These are phyloP conservation scores for Halocynthia aurantium DNA, from an alignment of 23 tunicate genomes.

Conservation along the genomic window DNA sequence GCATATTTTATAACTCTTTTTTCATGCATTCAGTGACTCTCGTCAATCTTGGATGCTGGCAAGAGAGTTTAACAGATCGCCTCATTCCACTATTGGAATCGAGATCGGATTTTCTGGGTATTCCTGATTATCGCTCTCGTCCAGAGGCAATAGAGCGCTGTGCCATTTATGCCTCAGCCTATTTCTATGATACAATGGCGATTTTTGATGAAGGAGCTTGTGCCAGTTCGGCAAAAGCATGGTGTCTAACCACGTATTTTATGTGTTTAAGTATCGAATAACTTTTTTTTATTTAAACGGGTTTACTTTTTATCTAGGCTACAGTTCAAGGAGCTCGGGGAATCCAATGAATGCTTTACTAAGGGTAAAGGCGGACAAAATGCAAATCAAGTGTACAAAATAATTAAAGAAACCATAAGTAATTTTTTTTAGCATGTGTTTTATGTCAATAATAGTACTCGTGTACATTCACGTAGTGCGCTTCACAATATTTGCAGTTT, in stretches of 20 bases:
- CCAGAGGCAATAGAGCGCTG: not conserved
- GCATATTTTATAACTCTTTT: too few relatives aligned
- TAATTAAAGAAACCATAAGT: not conserved
- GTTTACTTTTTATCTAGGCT: not conserved
- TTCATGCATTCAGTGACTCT: not conserved
- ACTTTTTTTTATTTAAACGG: too few relatives aligned
- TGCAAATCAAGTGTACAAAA: conserved; percentile 19
- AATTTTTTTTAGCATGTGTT: not conserved
- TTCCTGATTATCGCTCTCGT: not conserved
- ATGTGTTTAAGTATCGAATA: too few relatives aligned
- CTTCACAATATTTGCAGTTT: not conserved
- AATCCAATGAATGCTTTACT: conserved; percentile 2
- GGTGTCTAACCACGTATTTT: too few relatives aligned
- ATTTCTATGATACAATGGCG: not conserved
- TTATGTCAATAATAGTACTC: not conserved
- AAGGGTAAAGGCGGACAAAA: not conserved
- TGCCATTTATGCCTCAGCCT: conserved; percentile 4
- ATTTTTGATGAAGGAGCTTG: conserved; percentile 6
- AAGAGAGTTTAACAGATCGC: not conserved
- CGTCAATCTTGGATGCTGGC: conserved; percentile 3
- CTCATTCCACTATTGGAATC: conserved; percentile 7
- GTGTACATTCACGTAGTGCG: not conserved
- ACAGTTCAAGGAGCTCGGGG: not conserved
- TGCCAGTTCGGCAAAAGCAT: not conserved
- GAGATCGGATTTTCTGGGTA: conserved; percentile 7